Base-by-base conservation (phyloP, 2,113 vertebrate species). In the Thamnaconus septentrionalis region DNA sequence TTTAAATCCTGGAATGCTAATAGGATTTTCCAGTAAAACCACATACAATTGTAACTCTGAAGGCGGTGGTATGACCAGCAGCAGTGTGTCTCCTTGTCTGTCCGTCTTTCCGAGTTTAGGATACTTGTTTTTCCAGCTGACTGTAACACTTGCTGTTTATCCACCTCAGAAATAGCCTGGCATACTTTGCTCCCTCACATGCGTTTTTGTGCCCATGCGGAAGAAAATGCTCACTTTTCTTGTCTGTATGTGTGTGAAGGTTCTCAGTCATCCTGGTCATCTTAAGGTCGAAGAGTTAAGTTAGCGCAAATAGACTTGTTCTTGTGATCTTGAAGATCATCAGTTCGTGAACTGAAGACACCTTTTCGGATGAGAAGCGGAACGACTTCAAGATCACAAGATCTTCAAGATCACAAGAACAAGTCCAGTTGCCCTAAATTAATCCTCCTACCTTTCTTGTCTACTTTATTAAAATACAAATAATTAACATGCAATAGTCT, bases 71-170 rank as follows among this genome's bases (percentile, higher is more conserved):
- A 6, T 55, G 71, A 64, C 59, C 58, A 42, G 41, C 67, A 73
- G 45, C 58, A 50, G 40, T 85, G 87, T 59, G 71, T 80, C 80
- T 86, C 68, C 72, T 83, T 87, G 81, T 88, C 79, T 81, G 69
- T 41, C 64, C 74, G 66, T 88, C 79, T 81, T 68, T 41, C 64
- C 74, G 66, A 87, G 80, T 90, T 64, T 75, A 67, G 65, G 76
- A 84, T 86, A 73, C 85, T 82, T 77, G 73, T 91, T 87, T 89
- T 91, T 89, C 83, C 93, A 92, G 87, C 84, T 91, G 92, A 93
- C 39, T 42, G 42, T 50, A 71, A 78, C 61, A 68, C 57, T 60
- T 73, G 53, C 41, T 90, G 84, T 92, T 80, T 76, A 66, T 55
- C 73, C 70, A 61, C 5, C 8, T 41, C 41, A 67, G 41, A 62